Evolutionary conservation across 2,797 vertebrate species (phyloP).

Genomic region (Tokudaia muenninki): DNA sequence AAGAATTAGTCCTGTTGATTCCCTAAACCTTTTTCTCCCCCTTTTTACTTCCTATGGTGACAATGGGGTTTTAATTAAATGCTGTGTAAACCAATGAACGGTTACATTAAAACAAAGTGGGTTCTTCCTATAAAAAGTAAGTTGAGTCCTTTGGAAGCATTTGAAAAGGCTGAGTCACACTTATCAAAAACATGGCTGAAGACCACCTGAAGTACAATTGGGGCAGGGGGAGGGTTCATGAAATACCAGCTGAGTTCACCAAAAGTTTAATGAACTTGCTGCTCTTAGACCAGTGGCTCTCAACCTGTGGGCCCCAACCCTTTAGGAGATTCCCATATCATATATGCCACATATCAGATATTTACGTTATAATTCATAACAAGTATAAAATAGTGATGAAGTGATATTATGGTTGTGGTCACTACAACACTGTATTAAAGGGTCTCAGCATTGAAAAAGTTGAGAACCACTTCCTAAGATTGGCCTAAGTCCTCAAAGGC

Average conservation of each 20-base stretch:
- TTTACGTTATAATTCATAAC: not conserved
- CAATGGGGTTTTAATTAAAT: conserved; percentile 25
- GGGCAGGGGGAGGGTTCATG: not conserved
- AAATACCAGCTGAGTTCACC: conserved; percentile 28
- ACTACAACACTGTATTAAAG: not conserved
- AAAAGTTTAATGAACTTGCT: not conserved
- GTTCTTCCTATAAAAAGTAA: conserved; percentile 12
- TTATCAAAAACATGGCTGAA: not conserved
- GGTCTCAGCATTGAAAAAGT: not conserved
- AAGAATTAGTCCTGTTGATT: not conserved
- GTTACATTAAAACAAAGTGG: not conserved
- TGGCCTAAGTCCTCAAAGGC: not conserved
- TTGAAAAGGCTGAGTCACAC: conserved; percentile 41
- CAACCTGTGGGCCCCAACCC: not conserved
- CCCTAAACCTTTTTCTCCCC: not conserved
- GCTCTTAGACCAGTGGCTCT: not conserved
- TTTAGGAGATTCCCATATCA: not conserved
- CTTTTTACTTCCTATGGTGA: conserved; percentile 17
- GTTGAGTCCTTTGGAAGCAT: conserved; percentile 24
- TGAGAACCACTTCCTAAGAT: not conserved
- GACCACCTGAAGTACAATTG: not conserved
- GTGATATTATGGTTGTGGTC: not conserved
- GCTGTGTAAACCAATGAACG: not conserved
- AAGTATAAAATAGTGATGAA: not conserved
- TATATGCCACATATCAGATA: not conserved